phyloP scores from a whole-genome alignment of 2,888 invertebrate species.

The Drosophila nigricruria region DNA sequence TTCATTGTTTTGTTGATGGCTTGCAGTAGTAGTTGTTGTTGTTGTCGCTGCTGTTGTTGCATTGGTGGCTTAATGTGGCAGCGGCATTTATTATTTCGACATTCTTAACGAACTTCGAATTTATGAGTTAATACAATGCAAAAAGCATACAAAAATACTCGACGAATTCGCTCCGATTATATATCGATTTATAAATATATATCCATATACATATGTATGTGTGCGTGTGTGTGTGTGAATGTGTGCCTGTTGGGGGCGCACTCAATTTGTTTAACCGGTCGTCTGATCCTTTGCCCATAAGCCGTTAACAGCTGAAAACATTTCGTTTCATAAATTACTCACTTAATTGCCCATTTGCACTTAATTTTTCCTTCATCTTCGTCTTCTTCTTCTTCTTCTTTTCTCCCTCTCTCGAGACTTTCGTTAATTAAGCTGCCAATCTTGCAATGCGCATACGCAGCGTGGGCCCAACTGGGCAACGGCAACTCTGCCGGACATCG shows the following conservation, averaged over 20 bases:
- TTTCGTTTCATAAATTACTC: constrained; percentile 71
- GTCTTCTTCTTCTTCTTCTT: constrained; percentile 40
- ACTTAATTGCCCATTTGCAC: constrained; percentile 79
- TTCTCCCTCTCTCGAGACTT: constrained; percentile 22
- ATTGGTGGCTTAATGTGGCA: constrained; percentile 73
- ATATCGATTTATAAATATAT: constrained; percentile 8
- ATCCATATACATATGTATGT: not conserved
- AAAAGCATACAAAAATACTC: constrained; percentile 56
- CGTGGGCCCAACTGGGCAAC: constrained; percentile 50
- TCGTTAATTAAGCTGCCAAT: constrained; percentile 71
- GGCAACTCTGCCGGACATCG: not conserved
- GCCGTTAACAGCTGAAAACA: constrained; percentile 57
- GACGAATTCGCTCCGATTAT: constrained; percentile 23
- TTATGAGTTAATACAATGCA: constrained; percentile 81
- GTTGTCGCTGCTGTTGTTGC: constrained; percentile 32
- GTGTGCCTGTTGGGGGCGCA: constrained; percentile 19
- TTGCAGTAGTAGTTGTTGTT: constrained; percentile 46
- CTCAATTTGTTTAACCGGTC: constrained; percentile 72
- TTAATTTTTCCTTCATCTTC: constrained; percentile 68
- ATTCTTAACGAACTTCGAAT: constrained; percentile 82
- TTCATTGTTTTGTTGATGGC: constrained; percentile 74
- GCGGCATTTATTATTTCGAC: constrained; percentile 82
- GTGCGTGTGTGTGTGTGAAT: not conserved
- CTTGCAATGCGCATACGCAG: constrained; percentile 68
- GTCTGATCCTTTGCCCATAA: constrained; percentile 50